These are phyloP conservation scores for Trichopria drosophilae DNA, from an alignment of 2,888 invertebrate genomes.

Conservation along the genomic window DNA sequence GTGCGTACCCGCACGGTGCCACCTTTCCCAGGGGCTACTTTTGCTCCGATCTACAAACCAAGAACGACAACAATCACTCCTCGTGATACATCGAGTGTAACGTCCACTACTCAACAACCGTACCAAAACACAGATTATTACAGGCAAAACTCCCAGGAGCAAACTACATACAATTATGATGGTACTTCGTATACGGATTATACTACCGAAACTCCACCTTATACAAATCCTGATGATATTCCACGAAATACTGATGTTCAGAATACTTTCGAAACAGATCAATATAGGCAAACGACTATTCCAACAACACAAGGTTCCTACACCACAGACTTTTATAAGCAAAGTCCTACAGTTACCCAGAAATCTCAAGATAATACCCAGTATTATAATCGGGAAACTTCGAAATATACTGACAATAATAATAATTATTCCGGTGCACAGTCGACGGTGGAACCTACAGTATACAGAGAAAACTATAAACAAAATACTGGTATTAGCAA, in stretches of 20 bases:
- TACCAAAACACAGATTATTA: slow-evolving; percentile 39
- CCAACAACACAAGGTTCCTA: slow-evolving; percentile 22
- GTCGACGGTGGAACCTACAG: slow-evolving; percentile 18
- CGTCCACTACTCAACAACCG: slow-evolving; percentile 33
- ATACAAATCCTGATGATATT: slow-evolving; percentile 5
- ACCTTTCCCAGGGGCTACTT: slow-evolving; percentile 48
- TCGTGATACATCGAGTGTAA: slow-evolving; percentile 48
- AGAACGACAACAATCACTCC: slow-evolving; percentile 42
- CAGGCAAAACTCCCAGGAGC: slow-evolving; percentile 35
- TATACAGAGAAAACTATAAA: slow-evolving; percentile 11
- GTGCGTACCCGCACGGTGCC: slow-evolving; percentile 42
- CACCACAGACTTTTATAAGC: slow-evolving; percentile 18
- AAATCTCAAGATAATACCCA: no score
- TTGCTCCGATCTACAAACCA: slow-evolving; percentile 48
- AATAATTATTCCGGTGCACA: slow-evolving; percentile 19
- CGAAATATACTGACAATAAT: slow-evolving; percentile 13
- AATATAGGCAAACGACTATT: slow-evolving; percentile 3
- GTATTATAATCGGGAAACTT: slow-evolving; percentile 13
- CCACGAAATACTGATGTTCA: slow-evolving; percentile 10
- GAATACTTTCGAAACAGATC: slow-evolving; percentile 15
- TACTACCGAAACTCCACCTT: slow-evolving; percentile 25
- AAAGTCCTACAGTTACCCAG: slow-evolving; percentile 16
- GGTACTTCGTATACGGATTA: slow-evolving; percentile 17
- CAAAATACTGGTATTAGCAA: slow-evolving; percentile 21
- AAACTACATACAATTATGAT: slow-evolving; percentile 36